A percentile compares a stretch with the other conserved stretches of the same genome.
Conservation (phyloP, 2,888 invertebrate species). For the Brachypterus glaber region DNA sequence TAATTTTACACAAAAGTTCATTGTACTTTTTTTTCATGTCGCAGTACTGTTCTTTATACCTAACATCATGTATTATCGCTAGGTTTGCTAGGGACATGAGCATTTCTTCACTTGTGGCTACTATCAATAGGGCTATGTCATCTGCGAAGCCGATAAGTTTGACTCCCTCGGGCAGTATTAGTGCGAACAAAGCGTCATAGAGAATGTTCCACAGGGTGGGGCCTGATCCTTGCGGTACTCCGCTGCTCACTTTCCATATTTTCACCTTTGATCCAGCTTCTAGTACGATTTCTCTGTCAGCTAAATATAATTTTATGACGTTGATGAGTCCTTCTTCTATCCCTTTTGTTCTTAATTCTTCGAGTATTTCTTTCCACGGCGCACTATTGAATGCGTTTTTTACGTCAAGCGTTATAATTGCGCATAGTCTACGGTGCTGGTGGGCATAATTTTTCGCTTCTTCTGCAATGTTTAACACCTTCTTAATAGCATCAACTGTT, state of each 20-base stretch:
- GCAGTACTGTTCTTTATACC: too few species aligned
- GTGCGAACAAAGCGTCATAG: not conserved
- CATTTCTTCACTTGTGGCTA: not conserved
- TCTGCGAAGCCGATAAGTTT: not conserved
- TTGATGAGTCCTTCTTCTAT: conserved; percentile 10
- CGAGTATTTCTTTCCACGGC: conserved; percentile 8
- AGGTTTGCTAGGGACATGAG: not conserved
- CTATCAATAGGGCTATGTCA: not conserved
- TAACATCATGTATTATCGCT: not conserved
- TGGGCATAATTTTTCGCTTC: conserved; percentile 8
- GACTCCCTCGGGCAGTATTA: not conserved
- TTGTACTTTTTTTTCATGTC: too few species aligned
- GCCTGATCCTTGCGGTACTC: conserved; percentile 6
- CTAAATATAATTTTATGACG: conserved; percentile 11
- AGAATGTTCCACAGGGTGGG: conserved; percentile 2
- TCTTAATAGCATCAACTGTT: conserved; percentile 14
- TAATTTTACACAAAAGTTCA: too few species aligned
- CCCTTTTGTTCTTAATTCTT: conserved; percentile 6
- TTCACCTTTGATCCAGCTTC: conserved; percentile 5
- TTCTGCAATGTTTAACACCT: conserved; percentile 10
- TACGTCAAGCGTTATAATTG: conserved; percentile 2
- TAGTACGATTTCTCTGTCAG: conserved; percentile 7
- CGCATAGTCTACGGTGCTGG: conserved; percentile 3
- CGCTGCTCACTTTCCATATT: not conserved
- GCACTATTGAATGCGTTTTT: conserved; percentile 5